Conservation (phyloP, 2,888 invertebrate species). For the Himalopsyche anomala region DNA sequence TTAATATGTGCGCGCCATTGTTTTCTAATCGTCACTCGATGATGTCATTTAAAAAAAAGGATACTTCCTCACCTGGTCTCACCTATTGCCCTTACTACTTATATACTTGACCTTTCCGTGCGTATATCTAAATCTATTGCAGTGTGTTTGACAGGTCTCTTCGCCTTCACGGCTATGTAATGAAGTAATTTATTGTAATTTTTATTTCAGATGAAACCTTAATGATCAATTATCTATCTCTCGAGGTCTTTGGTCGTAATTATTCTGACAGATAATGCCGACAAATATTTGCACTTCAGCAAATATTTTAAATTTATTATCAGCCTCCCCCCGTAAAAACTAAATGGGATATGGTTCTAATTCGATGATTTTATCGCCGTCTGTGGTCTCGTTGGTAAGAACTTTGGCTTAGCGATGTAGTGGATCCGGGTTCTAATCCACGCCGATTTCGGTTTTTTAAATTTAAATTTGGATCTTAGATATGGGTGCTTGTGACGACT, state of each 20-base stretch:
- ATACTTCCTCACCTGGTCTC: conserved; percentile 13
- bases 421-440: too few relatives aligned
- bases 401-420: too few relatives aligned
- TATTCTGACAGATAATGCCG: not conserved
- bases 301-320: too few relatives aligned
- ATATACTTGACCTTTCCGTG: conserved; percentile 29
- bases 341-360: too few relatives aligned
- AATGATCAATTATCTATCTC: not conserved
- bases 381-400: too few relatives aligned
- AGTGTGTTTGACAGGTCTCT: conserved; percentile 13
- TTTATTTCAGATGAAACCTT: conserved; percentile 3
- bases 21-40: not conserved
- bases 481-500: too few relatives aligned
- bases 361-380: too few relatives aligned
- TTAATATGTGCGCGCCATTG: not conserved
- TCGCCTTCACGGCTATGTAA: conserved; percentile 12
- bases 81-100: conserved; percentile 44
- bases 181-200: not conserved
- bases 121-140: conserved; percentile 1
- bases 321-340: too few relatives aligned
- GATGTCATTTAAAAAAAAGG: conserved; percentile 48
- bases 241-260: not conserved
- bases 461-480: too few relatives aligned
- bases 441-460: too few relatives aligned
- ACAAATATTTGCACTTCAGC: not conserved